Conservation (phyloP, 1,140 invertebrate species). For the Centruroides sculpturatus region DNA sequence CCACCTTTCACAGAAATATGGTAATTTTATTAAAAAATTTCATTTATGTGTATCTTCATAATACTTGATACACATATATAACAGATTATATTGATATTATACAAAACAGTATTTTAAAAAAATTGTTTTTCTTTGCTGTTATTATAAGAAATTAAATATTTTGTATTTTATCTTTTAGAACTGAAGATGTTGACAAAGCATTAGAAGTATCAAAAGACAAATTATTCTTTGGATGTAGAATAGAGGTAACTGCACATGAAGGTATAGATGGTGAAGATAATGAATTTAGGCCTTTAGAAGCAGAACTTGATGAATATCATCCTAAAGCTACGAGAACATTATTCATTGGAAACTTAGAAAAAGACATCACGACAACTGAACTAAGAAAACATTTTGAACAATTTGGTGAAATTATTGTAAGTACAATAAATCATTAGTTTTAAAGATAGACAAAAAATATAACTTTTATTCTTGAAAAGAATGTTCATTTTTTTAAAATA, state of each 20-base stretch:
- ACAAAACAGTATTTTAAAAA: no score
- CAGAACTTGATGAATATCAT: constrained; percentile 88
- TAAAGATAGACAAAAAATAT: no score
- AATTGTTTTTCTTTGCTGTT: no score
- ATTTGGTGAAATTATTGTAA: constrained; percentile 88
- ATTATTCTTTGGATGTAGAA: constrained; percentile 88
- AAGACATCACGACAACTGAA: constrained; percentile 75
- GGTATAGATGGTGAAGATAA: constrained; percentile 73
- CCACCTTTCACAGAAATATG: no score
- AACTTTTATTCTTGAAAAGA: no score
- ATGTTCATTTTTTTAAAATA: no score
- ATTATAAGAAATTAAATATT: no score
- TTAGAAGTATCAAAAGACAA: constrained; percentile 90
- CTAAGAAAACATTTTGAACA: constrained; percentile 80
- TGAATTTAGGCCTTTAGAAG: constrained; percentile 81
- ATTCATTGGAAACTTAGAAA: constrained; percentile 85
- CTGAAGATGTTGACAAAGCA: constrained; percentile 90
- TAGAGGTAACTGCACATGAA: constrained; percentile 75
- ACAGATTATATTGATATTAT: no score
- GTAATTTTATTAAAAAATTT: no score
- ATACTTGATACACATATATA: no score
- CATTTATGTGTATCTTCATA: no score
- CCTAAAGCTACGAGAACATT: constrained; percentile 78
- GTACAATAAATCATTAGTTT: constrained; percentile 20
- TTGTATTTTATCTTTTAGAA: constrained; percentile 24